Evolutionary conservation across 2,888 invertebrate genomes (phyloP), one percentile per base, ranked within the genome.

Genomic region (Oligia latruncula): DNA sequence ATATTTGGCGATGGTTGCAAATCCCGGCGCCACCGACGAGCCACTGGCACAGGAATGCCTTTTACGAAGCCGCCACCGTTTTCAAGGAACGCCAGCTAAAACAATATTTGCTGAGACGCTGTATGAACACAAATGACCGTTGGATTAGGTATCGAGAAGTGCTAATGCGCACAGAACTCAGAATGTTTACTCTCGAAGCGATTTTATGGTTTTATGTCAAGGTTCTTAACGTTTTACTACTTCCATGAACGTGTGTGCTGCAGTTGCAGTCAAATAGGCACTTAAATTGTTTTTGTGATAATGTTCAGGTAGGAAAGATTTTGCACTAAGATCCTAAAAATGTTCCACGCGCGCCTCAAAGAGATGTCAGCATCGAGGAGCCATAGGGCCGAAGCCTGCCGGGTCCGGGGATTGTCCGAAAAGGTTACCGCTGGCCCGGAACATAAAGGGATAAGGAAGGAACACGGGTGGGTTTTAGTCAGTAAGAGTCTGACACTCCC

Each of bases 71-170:
- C 94, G 94, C 90, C 92, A 89, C 55, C 74, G 76, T 91, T 92
- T 93, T 91, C 91, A 91, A 87, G 74, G 89, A 92, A 91, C 92
- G 91, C 91, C 96, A 96, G 95, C 96, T 96, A 95, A 90, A 92
- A 96, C 91, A 96, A 96, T 95, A 96, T 96, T 95, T 92, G 88
- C 89, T 80, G 94, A 94, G 93, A 95, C 93, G 95, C 92, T 92
- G 92, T 93, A 93, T 96, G 94, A 96, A 95, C 95, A 96, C 95
- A 96, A 97, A 95, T 96, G 95, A 95, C 94, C 96, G 95, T 95
- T 90, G 95, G 94, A 96, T 96, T 96, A 94, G 92, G 93, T 93
- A 93, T 93, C 92, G 60, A 81, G 67, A 77, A 75, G 78, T 80
- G 84, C 82, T 83, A 87, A 82, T 76, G 87, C 87, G 78, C 60